A percentile compares a stretch with the other conserved stretches of the same genome.
Conservation (phyloP, 2,888 invertebrate species). For the Macropis europaea region DNA sequence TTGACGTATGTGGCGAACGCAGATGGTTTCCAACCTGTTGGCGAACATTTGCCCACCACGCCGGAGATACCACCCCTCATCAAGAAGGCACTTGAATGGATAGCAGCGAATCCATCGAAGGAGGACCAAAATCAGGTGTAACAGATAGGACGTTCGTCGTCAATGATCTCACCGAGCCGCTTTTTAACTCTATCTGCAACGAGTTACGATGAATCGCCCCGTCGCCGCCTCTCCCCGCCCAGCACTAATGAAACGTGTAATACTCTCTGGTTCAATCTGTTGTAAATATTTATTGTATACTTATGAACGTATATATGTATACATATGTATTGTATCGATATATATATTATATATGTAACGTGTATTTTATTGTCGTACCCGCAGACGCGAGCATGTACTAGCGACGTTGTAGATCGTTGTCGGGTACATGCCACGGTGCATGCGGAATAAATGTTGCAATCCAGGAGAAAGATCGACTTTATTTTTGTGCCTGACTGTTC, state of each 20-base stretch:
- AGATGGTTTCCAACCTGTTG: slow-evolving; percentile 78
- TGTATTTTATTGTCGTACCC: slow-evolving; percentile 29
- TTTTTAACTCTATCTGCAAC: slow-evolving; percentile 22
- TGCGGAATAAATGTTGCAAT: slow-evolving; percentile 68
- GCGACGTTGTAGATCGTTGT: slow-evolving; percentile 39
- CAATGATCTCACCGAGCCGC: slow-evolving; percentile 59
- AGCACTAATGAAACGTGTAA: slow-evolving; percentile 41
- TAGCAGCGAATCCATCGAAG: slow-evolving; percentile 71
- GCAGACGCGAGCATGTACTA: slow-evolving; percentile 10
- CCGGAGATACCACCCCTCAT: slow-evolving; percentile 78
- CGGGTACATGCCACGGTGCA: slow-evolving; percentile 44
- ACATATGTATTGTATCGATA: slow-evolving; percentile 13
- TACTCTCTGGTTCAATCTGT: slow-evolving; percentile 68
- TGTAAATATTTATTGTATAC: slow-evolving; percentile 73
- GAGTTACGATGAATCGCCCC: slow-evolving; percentile 37
- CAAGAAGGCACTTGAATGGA: slow-evolving; percentile 75
- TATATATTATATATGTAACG: slow-evolving; percentile 27
- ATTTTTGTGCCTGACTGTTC: neutral
- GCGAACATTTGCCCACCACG: slow-evolving; percentile 78
- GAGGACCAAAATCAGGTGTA: slow-evolving; percentile 63
- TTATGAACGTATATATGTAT: slow-evolving; percentile 34
- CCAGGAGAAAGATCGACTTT: slow-evolving; percentile 28
- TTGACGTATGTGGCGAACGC: slow-evolving; percentile 78
- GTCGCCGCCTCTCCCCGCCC: slow-evolving; percentile 39
- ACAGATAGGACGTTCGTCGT: slow-evolving; percentile 29